These are phyloP conservation scores for Asarcornis scutulata DNA, from an alignment of 2,113 vertebrate species.

Conservation along the genomic window DNA sequence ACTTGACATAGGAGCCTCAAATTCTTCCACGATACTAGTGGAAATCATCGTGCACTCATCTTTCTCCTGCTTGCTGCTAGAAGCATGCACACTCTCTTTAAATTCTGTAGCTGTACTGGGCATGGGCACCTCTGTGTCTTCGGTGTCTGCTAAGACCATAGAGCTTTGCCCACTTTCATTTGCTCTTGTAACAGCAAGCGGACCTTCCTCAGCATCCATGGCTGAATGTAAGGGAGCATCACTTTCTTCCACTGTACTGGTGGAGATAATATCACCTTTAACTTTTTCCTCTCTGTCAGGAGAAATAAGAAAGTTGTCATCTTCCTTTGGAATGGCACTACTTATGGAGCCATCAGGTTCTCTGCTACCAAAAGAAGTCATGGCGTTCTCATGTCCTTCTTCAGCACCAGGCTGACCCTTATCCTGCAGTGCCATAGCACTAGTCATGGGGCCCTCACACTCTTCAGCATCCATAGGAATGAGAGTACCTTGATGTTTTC, in stretches of 20 bases:
- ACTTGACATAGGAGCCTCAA: constrained; percentile 76
- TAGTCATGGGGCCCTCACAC: constrained; percentile 67
- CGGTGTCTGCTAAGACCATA: not conserved
- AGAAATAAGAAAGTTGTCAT: not conserved
- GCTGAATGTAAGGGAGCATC: not conserved
- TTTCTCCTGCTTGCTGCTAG: constrained; percentile 61
- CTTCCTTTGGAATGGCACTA: not conserved
- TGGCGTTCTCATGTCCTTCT: not conserved
- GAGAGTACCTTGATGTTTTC: not conserved
- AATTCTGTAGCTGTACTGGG: constrained; percentile 74
- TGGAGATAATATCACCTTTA: constrained; percentile 71
- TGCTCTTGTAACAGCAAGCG: not conserved
- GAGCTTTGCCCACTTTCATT: not conserved
- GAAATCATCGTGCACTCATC: constrained; percentile 80
- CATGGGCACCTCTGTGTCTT: constrained; percentile 76
- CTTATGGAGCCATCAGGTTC: constrained; percentile 43
- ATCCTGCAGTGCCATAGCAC: constrained; percentile 52
- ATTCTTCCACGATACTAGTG: constrained; percentile 77
- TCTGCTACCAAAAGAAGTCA: not conserved
- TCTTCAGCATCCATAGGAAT: constrained; percentile 40
- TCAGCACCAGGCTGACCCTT: not conserved
- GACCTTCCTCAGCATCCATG: not conserved
- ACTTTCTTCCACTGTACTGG: constrained; percentile 60
- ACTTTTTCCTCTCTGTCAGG: not conserved
- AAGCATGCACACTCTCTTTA: constrained; percentile 12